Percentiles rank a stretch among this genome's conserved stretches.
Evolutionary conservation across 2,113 vertebrate genomes (phyloP).

Genomic region (Speoplatyrhinus poulsoni): DNA sequence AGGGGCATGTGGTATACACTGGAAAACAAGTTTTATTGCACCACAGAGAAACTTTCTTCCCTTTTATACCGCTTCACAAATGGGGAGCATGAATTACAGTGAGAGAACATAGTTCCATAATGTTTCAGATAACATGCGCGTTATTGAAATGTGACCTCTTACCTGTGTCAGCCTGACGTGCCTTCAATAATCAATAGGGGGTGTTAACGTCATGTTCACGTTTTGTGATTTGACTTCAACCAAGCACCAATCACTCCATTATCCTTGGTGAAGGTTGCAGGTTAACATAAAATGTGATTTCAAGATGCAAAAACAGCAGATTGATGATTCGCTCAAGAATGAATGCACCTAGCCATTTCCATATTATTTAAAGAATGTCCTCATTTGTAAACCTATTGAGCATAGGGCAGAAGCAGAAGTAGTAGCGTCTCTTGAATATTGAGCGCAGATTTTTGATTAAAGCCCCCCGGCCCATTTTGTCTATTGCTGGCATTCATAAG

Average conservation of each 20-base stretch:
- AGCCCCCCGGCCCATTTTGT: slow-evolving; percentile 64
- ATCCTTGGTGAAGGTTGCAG: slow-evolving; percentile 79
- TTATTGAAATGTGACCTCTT: slow-evolving; percentile 59
- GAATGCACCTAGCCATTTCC: slow-evolving; percentile 75
- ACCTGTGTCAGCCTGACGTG: slow-evolving; percentile 47
- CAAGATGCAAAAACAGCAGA: slow-evolving; percentile 69
- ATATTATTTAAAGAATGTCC: slow-evolving; percentile 77
- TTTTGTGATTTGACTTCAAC: slow-evolving; percentile 64
- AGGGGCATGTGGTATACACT: background rate
- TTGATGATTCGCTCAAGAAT: slow-evolving; percentile 71
- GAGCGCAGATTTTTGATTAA: slow-evolving; percentile 77
- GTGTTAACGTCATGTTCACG: slow-evolving; percentile 61
- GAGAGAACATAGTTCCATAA: slow-evolving; percentile 22
- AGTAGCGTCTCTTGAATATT: slow-evolving; percentile 77
- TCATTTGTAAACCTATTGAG: slow-evolving; percentile 74
- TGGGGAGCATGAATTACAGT: slow-evolving; percentile 12
- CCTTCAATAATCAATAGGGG: slow-evolving; percentile 69
- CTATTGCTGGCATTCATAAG: slow-evolving; percentile 68
- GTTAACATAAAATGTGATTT: slow-evolving; percentile 71
- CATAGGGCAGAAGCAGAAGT: slow-evolving; percentile 52
- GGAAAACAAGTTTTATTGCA: background rate
- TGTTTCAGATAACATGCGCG: slow-evolving; percentile 30
- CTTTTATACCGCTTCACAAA: slow-evolving; percentile 5
- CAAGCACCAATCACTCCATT: slow-evolving; percentile 68
- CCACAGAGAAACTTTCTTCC: slow-evolving; percentile 34